Conservation (phyloP, 2,888 invertebrate species). For the Micoletzkya japonica region DNA sequence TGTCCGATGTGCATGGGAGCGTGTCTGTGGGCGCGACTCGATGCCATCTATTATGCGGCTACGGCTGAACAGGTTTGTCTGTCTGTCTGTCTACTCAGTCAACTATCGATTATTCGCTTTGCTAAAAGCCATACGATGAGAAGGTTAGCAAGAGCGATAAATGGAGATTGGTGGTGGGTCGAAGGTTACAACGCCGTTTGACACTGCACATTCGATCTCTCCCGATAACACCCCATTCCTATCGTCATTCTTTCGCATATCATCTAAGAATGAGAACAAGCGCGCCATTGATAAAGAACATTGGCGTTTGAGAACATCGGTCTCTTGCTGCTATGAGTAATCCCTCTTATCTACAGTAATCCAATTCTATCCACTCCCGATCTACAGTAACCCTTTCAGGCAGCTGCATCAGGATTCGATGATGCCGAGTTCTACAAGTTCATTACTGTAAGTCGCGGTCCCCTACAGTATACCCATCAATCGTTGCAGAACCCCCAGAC, state of each 20-base stretch:
- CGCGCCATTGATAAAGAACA: too few relatives aligned
- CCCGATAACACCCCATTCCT: too few relatives aligned
- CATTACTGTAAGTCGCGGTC: conserved; percentile 34
- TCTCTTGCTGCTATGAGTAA: background rate
- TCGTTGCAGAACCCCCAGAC: conserved; percentile 41
- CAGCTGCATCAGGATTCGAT: conserved; percentile 55
- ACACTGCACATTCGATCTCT: too few relatives aligned
- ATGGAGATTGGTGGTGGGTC: too few relatives aligned
- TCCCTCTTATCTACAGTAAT: conserved; percentile 8
- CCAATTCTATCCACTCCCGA: background rate
- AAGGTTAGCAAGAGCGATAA: too few relatives aligned
- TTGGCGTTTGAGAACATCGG: too few relatives aligned
- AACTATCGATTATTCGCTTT: too few relatives aligned
- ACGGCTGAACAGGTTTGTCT: conserved; percentile 52
- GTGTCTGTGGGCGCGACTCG: conserved; percentile 54
- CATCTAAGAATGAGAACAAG: too few relatives aligned
- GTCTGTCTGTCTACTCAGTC: background rate
- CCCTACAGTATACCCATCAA: background rate
- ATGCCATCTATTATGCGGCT: conserved; percentile 57
- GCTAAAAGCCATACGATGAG: too few relatives aligned
- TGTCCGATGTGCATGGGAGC: conserved; percentile 63
- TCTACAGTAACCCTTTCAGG: conserved; percentile 34
- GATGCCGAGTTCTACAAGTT: conserved; percentile 58
- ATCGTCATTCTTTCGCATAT: too few relatives aligned
- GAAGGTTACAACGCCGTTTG: too few relatives aligned